Evolutionary conservation across 2,113 vertebrate genomes (phyloP).

Genomic region (Potamarius usumacintae): DNA sequence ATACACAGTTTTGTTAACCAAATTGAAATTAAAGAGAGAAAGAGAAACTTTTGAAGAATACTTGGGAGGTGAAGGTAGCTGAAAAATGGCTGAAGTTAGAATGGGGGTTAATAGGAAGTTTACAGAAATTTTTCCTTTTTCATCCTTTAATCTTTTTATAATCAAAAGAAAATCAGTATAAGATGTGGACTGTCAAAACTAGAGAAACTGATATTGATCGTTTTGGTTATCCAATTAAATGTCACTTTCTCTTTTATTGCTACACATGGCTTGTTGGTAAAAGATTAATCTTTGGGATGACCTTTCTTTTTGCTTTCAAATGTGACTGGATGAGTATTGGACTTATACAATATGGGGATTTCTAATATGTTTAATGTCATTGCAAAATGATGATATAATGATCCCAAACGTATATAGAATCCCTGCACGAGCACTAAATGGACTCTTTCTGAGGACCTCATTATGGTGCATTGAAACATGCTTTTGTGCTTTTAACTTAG

Average conservation of each 20-base stretch:
- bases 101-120: background rate
- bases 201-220: constrained; percentile 12
- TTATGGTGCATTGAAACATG: background rate
- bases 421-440: background rate
- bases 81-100: background rate
- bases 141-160: constrained; percentile 26
- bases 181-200: constrained; percentile 23
- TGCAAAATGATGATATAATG: constrained; percentile 22
- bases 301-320: constrained; percentile 22
- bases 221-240: constrained; percentile 31
- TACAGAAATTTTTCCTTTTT: background rate
- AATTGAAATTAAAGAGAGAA: background rate
- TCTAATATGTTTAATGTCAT: background rate
- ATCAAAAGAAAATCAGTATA: constrained; percentile 29
- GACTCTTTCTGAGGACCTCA: constrained; percentile 9
- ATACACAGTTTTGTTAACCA: background rate
- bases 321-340: constrained; percentile 6
- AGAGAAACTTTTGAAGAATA: background rate
- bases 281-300: constrained; percentile 24
- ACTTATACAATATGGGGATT: constrained; percentile 18
- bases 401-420: constrained; percentile 15
- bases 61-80: background rate
- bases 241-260: constrained; percentile 3
- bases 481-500: background rate
- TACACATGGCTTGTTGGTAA: constrained; percentile 23